These are phyloP conservation scores for Saxicola maurus DNA, from an alignment of 2,797 vertebrate genomes.

Conservation along the genomic window DNA sequence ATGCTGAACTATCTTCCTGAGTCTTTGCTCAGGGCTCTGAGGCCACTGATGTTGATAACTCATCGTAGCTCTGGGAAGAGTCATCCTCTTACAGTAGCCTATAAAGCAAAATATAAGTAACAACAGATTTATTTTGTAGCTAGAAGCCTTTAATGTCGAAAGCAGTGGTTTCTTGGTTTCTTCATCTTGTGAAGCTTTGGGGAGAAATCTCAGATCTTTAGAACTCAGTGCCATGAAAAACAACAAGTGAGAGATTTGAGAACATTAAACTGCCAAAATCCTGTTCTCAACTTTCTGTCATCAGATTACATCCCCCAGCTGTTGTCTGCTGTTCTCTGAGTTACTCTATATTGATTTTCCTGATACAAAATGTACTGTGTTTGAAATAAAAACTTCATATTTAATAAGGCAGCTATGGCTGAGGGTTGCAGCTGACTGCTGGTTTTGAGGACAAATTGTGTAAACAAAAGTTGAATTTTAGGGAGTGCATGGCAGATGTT, in stretches of 20 bases:
- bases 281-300: slow-evolving; percentile 19
- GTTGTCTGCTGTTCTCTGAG: neutral
- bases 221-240: neutral
- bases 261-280: slow-evolving; percentile 1
- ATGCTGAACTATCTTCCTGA: neutral
- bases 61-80: neutral
- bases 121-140: neutral
- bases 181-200: neutral
- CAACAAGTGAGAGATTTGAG: neutral
- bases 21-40: neutral
- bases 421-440: neutral
- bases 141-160: neutral
- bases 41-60: neutral
- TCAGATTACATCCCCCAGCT: slow-evolving; percentile 25
- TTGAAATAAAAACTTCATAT: slow-evolving; percentile 30
- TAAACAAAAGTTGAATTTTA: slow-evolving; percentile 15
- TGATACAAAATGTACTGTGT: slow-evolving; percentile 41
- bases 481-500: neutral
- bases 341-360: slow-evolving; percentile 35
- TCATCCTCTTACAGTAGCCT: neutral
- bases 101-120: neutral
- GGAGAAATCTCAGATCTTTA: neutral
- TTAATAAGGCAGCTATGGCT: neutral
- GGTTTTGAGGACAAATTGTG: neutral
- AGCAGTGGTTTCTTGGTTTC: neutral